Percentiles rank a stretch among this genome's conserved stretches.
phyloP scores from a whole-genome alignment of 2,797 vertebrate species.

The Crotalus adamanteus region DNA sequence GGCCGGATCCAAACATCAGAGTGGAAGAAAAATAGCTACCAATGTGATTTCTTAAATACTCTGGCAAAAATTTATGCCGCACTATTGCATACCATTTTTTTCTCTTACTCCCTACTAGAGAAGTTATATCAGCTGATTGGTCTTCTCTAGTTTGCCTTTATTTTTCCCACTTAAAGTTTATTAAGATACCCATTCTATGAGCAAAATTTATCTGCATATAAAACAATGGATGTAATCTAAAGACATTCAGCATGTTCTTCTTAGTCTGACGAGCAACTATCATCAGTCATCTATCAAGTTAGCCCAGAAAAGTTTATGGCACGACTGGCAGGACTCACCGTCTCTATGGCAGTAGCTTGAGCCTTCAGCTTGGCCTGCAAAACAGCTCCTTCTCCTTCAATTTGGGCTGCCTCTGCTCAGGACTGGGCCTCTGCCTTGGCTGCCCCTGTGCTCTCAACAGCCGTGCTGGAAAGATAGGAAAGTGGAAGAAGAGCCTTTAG shows the following conservation, averaged over 20 bases:
- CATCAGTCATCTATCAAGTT: too few relatives aligned
- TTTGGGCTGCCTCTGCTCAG: slow-evolving; percentile 81
- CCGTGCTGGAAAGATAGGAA: slow-evolving; percentile 67
- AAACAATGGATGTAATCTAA: neutral
- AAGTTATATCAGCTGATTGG: neutral
- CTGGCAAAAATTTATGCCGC: neutral
- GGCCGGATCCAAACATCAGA: neutral
- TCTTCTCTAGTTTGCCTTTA: neutral
- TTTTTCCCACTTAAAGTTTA: neutral
- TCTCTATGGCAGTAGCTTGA: slow-evolving; percentile 83
- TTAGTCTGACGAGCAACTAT: neutral
- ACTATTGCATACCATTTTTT: neutral
- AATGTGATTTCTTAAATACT: neutral
- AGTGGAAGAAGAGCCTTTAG: neutral
- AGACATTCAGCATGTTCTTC: too few relatives aligned
- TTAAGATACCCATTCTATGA: neutral
- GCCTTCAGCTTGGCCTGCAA: slow-evolving; percentile 85
- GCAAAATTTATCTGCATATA: neutral
- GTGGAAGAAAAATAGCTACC: too few relatives aligned
- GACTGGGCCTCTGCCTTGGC: slow-evolving; percentile 89
- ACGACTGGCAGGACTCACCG: slow-evolving; percentile 65
- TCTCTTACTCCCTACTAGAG: neutral
- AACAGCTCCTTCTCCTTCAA: slow-evolving; percentile 85
- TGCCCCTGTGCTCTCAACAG: slow-evolving; percentile 86
- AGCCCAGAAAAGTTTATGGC: too few relatives aligned